Evolutionary conservation across 2,797 vertebrate genomes (phyloP).

Genomic region (Nyctalus aviator): DNA sequence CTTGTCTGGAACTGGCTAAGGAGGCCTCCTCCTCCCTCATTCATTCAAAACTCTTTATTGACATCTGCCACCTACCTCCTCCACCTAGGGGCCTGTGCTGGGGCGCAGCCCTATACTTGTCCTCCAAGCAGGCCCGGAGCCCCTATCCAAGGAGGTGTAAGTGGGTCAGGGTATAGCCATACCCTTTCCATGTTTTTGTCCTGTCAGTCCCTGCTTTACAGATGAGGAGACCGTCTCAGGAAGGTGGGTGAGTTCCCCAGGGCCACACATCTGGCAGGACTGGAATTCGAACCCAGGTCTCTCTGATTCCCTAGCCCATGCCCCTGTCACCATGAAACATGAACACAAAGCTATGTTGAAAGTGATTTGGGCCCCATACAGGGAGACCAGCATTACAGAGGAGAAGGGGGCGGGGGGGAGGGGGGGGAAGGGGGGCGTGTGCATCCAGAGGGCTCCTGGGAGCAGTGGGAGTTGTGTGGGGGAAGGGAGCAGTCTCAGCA

Average conservation of each 20-base stretch:
- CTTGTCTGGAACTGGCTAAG: neutral
- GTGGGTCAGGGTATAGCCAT: neutral
- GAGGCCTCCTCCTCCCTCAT: neutral
- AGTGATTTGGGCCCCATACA: neutral
- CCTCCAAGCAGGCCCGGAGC: neutral
- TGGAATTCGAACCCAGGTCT: neutral
- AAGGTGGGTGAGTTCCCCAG: neutral
- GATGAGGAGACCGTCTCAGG: neutral
- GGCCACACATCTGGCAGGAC: neutral
- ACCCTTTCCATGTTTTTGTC: neutral
- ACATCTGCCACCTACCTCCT: conserved; percentile 2
- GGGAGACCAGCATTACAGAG: neutral
- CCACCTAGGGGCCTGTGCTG: neutral
- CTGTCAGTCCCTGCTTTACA: neutral
- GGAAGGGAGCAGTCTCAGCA: neutral
- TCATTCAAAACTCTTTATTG: neutral
- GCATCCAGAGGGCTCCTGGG: neutral
- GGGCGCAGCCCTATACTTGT: neutral
- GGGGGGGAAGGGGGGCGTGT: too few relatives aligned
- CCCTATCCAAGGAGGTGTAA: neutral
- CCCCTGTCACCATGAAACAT: neutral
- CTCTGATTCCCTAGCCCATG: neutral
- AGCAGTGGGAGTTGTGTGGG: neutral
- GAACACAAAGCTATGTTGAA: conserved; percentile 2
- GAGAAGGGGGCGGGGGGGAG: too few relatives aligned